phyloP scores from a whole-genome alignment of 2,113 vertebrate species.

The Micronycteris hirsuta region DNA sequence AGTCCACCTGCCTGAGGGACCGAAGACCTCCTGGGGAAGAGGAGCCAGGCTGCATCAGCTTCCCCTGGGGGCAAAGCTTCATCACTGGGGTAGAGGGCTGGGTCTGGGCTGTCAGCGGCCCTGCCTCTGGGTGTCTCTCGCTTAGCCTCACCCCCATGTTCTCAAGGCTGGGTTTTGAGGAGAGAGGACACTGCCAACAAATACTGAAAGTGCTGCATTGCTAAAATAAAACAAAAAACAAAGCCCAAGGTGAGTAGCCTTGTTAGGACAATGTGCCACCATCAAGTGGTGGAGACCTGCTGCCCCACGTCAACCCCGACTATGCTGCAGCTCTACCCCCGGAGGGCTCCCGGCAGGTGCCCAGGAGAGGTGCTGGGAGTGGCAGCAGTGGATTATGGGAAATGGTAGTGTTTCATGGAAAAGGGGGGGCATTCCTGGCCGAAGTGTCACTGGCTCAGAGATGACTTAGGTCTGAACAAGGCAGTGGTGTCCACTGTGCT shows the following conservation, averaged over 20 bases:
- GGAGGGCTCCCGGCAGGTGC: background rate
- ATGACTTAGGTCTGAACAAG: background rate
- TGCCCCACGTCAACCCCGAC: background rate
- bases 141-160: background rate
- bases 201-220: background rate
- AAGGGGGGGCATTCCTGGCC: background rate
- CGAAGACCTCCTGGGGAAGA: background rate
- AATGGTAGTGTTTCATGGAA: background rate
- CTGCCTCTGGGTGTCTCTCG: background rate
- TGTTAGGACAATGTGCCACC: background rate
- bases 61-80: background rate
- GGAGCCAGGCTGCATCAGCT: background rate
- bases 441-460: background rate
- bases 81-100: background rate
- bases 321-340: background rate
- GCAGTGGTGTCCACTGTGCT: background rate
- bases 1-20: background rate
- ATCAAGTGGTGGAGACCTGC: too few species aligned
- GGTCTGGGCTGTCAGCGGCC: background rate
- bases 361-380: too few species aligned
- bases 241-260: fast-evolving
- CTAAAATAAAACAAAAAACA: background rate
- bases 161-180: background rate
- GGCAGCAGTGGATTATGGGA: background rate
- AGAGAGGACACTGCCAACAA: background rate